Base-by-base conservation (phyloP, 2,797 vertebrate genomes). In the Lithobates sylvaticus region DNA sequence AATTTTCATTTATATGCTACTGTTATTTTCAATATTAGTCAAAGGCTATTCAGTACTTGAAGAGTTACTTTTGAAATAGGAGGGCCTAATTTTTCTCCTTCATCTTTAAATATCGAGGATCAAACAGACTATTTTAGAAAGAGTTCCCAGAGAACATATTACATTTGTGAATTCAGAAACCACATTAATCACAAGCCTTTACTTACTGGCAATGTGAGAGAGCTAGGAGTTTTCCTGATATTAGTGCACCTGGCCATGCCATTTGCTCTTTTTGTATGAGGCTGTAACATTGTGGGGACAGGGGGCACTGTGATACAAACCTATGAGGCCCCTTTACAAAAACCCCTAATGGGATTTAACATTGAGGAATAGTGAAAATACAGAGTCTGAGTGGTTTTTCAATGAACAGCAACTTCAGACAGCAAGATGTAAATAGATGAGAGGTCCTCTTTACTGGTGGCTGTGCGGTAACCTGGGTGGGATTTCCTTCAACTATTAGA, bases 261-360 rank as follows among this genome's bases (percentile, higher is more conserved):
- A 27, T 78, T 9, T 44, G 3, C 32, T 87, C 93, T 97, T 98
- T 97, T 97, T 98, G 97, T 96, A 92, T 44, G 89, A 95, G 88
- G 85, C 0, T 95, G 90, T 96, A 95, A 91, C 95, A 91, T 93
- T 88, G 97, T 99, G 97, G 95, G 96, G 94, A 95, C 95, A 96
- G 96, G 93, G 71, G 84, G 87, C 97, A 99, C 97, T 54, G 92
- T 98, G 97, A 95, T 96, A 93, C 92, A 95, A 81, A 84, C 76
- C 78, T 1, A 93, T 89, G 88, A 87, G 90, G 88, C n/a, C 84
- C 91, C 93, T 91, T 97, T 97, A 97, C 97, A 97, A 97, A 97
- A 97, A 97, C 96, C 92, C 44, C 27, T 0, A 18, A 78, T 67
- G 72, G 54, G 23, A 61, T 44, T 50, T 76, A 58, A 27, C 70